A percentile compares a stretch with the other conserved stretches of the same genome.
phyloP scores from a whole-genome alignment of 2,113 vertebrate species.

The Sinocyclocheilus anophthalmus region DNA sequence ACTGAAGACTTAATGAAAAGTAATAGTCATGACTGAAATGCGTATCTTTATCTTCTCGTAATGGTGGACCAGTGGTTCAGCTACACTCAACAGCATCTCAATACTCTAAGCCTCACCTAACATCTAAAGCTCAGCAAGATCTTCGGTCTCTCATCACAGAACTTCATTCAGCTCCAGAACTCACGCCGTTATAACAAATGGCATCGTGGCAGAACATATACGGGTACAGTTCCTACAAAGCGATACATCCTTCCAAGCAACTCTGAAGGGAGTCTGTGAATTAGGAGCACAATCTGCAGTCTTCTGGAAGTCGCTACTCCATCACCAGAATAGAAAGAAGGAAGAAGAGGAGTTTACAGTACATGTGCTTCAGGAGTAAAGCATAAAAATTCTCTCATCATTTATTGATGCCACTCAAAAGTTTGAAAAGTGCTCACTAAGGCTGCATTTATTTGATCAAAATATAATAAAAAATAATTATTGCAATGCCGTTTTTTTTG shows the following conservation, averaged over 20 bases:
- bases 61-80: neutral
- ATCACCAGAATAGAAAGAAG: neutral
- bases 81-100: neutral
- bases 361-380: neutral
- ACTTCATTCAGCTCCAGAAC: neutral
- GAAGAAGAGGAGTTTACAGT: neutral
- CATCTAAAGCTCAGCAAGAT: constrained; percentile 8
- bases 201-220: neutral
- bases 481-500: too few relatives aligned
- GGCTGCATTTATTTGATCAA: neutral
- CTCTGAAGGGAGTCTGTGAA: neutral
- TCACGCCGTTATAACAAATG: neutral
- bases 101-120: neutral
- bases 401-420: neutral
- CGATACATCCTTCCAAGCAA: neutral
- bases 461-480: neutral
- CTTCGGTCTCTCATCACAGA: neutral
- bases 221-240: neutral
- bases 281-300: constrained; percentile 21
- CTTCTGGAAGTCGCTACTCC: constrained; percentile 1
- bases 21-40: neutral
- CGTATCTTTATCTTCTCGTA: neutral
- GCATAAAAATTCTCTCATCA: neutral
- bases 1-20: constrained; percentile 43
- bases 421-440: neutral